Conservation (phyloP, 2,113 vertebrate species). For the Raja brachyura region DNA sequence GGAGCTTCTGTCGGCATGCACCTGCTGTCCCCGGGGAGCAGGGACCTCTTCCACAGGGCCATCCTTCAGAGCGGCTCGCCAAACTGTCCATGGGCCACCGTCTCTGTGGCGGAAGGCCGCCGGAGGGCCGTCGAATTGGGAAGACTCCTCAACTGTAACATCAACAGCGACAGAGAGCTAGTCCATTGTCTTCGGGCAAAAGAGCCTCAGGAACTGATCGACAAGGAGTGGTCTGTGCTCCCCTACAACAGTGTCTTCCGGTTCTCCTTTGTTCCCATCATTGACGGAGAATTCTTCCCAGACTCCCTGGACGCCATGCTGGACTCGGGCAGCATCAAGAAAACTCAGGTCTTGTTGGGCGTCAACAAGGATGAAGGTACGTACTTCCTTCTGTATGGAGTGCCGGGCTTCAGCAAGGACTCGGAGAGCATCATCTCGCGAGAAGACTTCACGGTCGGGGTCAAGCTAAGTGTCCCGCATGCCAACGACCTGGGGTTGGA, state of each 20-base stretch:
- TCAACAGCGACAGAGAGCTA: constrained; percentile 69
- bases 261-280: constrained; percentile 80
- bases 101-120: constrained; percentile 67
- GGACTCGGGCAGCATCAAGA: constrained; percentile 64
- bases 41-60: constrained; percentile 68
- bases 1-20: constrained; percentile 78
- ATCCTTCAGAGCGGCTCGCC: constrained; percentile 79
- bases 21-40: constrained; percentile 70
- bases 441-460: constrained; percentile 77
- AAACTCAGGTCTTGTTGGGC: constrained; percentile 68
- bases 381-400: constrained; percentile 81
- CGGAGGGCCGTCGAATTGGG: constrained; percentile 63
- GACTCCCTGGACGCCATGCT: constrained; percentile 75
- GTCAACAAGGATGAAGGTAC: constrained; percentile 84
- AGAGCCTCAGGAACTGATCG: constrained; percentile 66
- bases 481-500: constrained; percentile 80
- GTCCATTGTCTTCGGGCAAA: constrained; percentile 67
- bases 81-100: constrained; percentile 78
- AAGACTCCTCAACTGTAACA: constrained; percentile 66
- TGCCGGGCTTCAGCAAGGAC: constrained; percentile 87
- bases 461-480: constrained; percentile 76
- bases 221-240: constrained; percentile 70
- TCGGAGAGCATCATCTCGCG: constrained; percentile 80
- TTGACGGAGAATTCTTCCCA: constrained; percentile 74
- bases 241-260: constrained; percentile 69